Evolutionary conservation across 1,140 invertebrate species (phyloP).

Genomic region (Mycetomoellerius zeteki): DNA sequence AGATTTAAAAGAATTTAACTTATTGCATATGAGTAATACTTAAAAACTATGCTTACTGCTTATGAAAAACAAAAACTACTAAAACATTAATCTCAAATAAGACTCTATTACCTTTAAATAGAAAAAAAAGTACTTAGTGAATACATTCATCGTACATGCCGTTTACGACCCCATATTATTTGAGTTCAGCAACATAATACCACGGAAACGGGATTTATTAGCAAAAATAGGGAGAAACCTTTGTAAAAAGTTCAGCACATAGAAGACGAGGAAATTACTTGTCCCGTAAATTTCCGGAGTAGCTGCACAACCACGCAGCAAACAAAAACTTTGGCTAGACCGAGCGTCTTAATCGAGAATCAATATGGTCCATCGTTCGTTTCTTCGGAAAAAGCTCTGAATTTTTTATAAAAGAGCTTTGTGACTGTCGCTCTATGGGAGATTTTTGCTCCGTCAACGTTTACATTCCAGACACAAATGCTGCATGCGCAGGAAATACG

Average conservation of each 20-base stretch:
- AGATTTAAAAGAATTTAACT: not conserved
- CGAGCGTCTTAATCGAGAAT: slow-evolving; percentile 39
- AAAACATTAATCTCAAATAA: not conserved
- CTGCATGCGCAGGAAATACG: not conserved
- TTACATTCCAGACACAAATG: slow-evolving; percentile 2
- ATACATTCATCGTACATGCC: not conserved
- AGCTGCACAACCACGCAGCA: not conserved
- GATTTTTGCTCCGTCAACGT: slow-evolving; percentile 26
- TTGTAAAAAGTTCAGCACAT: slow-evolving; percentile 17
- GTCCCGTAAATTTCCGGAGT: slow-evolving; percentile 3
- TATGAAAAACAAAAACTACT: not conserved
- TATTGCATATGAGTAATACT: not conserved
- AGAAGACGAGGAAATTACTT: slow-evolving; percentile 13
- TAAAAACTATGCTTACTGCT: not conserved
- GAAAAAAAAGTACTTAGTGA: not conserved
- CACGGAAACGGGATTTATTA: slow-evolving; percentile 21
- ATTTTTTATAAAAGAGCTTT: slow-evolving; percentile 32
- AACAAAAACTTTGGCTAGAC: slow-evolving; percentile 11
- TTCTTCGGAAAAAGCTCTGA: slow-evolving; percentile 8
- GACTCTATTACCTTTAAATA: not conserved
- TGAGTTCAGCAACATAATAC: not conserved
- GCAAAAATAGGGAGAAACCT: slow-evolving; percentile 18
- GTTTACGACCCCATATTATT: not conserved
- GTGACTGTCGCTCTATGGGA: slow-evolving; percentile 7
- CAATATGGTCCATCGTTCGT: slow-evolving; percentile 15